Percentiles rank a stretch among this genome's conserved stretches.
phyloP scores from a whole-genome alignment of 1,140 invertebrate genomes.

The Nephila pilipes region DNA sequence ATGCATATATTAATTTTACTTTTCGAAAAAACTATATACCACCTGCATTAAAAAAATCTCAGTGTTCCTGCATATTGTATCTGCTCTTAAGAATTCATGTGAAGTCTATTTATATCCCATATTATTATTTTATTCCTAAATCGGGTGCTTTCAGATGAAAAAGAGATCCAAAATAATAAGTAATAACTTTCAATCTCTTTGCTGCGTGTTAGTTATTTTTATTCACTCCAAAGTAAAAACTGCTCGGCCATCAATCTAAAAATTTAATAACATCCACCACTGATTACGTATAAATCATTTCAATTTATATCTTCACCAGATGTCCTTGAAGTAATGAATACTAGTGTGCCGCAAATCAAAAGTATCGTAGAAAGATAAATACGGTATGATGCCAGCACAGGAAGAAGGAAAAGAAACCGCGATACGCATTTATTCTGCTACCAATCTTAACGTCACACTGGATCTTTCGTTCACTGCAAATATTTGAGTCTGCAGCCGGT shows the following conservation, averaged over 20 bases:
- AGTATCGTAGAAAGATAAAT: conserved; percentile 42
- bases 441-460: conserved; percentile 34
- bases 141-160: no score
- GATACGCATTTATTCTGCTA: conserved; percentile 19
- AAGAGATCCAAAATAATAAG: no score
- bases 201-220: not conserved
- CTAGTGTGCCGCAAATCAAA: conserved; percentile 3
- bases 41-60: no score
- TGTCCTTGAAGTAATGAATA: conserved; percentile 50
- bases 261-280: not conserved
- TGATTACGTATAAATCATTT: conserved; percentile 30
- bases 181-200: no score
- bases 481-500: conserved; percentile 23
- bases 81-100: no score
- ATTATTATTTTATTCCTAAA: no score
- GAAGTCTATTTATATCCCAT: no score
- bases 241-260: not conserved
- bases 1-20: no score
- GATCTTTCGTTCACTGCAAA: conserved; percentile 2
- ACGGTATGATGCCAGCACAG: not conserved
- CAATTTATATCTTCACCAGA: conserved; percentile 1
- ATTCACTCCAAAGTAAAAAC: not conserved
- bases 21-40: no score
- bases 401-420: not conserved
- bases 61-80: no score